Evolutionary conservation across 2,797 vertebrate genomes (phyloP).

Genomic region (Peromyscus melanophrys): DNA sequence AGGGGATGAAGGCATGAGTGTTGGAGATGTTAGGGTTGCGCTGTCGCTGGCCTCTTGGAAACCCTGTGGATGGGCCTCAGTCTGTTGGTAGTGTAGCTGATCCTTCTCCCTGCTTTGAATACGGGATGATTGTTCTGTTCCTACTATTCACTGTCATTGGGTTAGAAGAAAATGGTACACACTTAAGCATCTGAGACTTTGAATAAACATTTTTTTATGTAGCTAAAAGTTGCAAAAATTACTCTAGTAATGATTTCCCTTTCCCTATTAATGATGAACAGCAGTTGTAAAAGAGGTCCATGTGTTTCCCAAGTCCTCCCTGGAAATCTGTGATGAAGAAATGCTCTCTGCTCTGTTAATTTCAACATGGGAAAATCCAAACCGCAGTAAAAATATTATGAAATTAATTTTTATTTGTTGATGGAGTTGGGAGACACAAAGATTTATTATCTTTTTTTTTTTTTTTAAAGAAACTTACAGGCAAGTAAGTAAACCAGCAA

Average conservation of each 20-base stretch:
- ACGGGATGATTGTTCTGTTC: neutral
- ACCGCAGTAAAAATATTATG: conserved; percentile 21
- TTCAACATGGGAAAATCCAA: conserved; percentile 33
- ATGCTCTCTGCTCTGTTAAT: conserved; percentile 17
- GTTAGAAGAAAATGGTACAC: neutral
- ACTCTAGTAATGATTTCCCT: conserved; percentile 15
- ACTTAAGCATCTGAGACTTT: neutral
- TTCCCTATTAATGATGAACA: neutral
- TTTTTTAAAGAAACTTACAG: conserved; percentile 38
- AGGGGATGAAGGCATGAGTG: neutral
- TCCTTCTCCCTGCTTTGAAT: neutral
- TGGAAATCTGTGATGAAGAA: neutral
- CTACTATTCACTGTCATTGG: neutral
- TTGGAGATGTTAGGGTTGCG: neutral
- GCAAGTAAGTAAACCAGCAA: neutral
- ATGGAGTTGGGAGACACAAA: conserved; percentile 2
- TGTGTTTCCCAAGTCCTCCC: neutral
- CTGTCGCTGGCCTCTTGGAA: neutral
- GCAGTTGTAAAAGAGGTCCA: neutral
- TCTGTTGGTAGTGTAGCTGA: neutral
- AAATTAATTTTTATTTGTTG: conserved; percentile 68
- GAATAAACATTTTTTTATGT: neutral
- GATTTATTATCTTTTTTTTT: conserved; percentile 31
- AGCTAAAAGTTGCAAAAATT: conserved; percentile 27
- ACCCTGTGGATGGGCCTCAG: neutral